These are phyloP conservation scores for Onychostruthus taczanowskii DNA, from an alignment of 2,113 vertebrate genomes.

Conservation along the genomic window DNA sequence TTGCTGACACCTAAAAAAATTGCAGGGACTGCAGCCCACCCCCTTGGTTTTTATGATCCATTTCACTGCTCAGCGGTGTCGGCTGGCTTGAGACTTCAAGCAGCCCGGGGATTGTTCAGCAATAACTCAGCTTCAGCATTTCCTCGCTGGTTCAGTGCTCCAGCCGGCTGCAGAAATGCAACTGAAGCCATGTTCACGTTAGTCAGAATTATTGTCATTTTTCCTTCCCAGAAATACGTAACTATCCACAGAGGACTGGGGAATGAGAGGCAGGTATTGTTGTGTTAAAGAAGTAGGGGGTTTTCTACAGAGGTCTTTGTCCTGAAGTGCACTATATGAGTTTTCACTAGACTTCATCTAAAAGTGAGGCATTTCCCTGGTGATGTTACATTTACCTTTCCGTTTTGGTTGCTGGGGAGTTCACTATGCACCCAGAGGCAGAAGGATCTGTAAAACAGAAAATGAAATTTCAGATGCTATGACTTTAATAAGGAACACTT, in stretches of 20 bases:
- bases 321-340: background rate
- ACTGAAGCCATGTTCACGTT: background rate
- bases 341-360: background rate
- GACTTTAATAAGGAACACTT: slow-evolving; percentile 11
- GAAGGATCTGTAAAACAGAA: slow-evolving; percentile 28
- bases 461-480: slow-evolving; percentile 20
- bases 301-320: background rate
- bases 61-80: background rate
- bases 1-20: slow-evolving; percentile 52
- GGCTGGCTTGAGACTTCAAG: background rate
- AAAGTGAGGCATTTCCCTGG: background rate
- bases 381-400: background rate
- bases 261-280: background rate
- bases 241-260: background rate
- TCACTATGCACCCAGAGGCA: background rate
- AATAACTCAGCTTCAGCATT: slow-evolving; percentile 11
- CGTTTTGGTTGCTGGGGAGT: background rate
- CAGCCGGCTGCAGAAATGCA: background rate
- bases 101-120: slow-evolving; percentile 19
- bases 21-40: background rate
- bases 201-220: slow-evolving; percentile 8
- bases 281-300: background rate
- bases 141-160: background rate
- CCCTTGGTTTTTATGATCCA: background rate
- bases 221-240: background rate